Conservation (phyloP, 2,113 vertebrate genomes). For the Myiagra hebetior region DNA sequence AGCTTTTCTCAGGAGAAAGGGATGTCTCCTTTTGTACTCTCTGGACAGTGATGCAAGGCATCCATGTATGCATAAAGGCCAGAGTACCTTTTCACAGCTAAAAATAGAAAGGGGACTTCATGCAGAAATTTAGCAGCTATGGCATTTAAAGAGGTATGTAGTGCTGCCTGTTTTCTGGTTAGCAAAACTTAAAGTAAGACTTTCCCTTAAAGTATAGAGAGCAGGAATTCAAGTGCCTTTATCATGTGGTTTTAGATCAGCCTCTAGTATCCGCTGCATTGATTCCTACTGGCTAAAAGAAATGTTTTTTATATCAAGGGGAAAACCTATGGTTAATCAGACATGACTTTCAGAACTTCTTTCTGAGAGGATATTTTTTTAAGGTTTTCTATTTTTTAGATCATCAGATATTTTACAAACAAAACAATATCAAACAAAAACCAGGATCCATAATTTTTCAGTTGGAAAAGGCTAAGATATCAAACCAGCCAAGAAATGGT, state of each 20-base stretch:
- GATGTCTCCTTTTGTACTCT: neutral
- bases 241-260: neutral
- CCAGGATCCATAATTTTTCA: neutral
- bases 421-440: neutral
- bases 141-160: neutral
- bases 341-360: neutral
- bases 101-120: neutral
- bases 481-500: neutral
- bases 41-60: neutral
- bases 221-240: neutral
- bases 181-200: neutral
- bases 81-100: neutral
- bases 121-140: neutral
- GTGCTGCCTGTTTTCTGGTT: neutral
- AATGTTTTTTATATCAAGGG: neutral
- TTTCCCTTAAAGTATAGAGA: neutral
- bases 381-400: neutral
- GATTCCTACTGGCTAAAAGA: neutral
- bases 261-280: neutral
- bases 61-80: neutral
- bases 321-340: neutral
- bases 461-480: neutral
- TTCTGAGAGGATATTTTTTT: neutral
- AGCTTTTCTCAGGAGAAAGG: neutral
- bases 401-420: neutral